phyloP scores from a whole-genome alignment of 2,113 vertebrate genomes.

The Lontra canadensis region DNA sequence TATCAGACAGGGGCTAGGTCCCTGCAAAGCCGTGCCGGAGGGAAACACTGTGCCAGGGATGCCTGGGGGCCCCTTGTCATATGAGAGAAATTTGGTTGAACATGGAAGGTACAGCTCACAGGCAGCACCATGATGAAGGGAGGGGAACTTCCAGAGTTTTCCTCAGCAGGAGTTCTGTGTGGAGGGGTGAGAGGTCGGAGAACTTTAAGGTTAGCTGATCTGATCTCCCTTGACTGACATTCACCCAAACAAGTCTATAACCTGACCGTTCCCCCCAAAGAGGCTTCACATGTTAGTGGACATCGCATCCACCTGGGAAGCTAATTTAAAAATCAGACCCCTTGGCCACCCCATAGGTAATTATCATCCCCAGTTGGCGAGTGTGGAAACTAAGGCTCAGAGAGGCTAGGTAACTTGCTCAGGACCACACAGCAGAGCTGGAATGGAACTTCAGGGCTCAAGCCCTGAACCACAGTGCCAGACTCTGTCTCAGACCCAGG shows the following conservation, averaged over 20 bases:
- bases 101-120: neutral
- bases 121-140: neutral
- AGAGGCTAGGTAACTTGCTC: neutral
- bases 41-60: fast-evolving
- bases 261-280: fast-evolving
- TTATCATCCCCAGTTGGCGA: neutral
- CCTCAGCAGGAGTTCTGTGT: neutral
- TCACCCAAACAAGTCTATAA: neutral
- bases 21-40: neutral
- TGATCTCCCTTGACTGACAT: neutral
- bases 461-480: neutral
- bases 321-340: neutral
- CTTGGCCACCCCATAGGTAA: neutral
- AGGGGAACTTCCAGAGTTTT: neutral
- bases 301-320: neutral
- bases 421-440: neutral
- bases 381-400: neutral
- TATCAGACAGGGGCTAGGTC: neutral
- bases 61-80: neutral
- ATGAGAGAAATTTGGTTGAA: neutral
- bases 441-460: neutral
- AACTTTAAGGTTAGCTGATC: neutral
- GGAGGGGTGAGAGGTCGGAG: neutral
- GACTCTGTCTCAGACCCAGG: neutral
- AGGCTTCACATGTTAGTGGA: neutral